Evolutionary conservation across 2,113 vertebrate species (phyloP).

Genomic region (Mormoops blainvillei): DNA sequence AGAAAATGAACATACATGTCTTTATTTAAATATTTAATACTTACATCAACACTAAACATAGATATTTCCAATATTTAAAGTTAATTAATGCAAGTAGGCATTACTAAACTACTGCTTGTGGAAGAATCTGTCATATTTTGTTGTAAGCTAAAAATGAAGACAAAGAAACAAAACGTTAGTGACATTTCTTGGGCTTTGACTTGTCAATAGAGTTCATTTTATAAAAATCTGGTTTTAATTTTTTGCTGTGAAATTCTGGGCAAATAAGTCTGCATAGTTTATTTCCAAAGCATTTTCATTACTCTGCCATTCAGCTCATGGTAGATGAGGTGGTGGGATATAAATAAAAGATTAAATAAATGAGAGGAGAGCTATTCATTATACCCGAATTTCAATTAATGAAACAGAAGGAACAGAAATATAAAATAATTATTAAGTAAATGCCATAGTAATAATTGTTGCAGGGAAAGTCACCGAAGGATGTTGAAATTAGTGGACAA

Average conservation of each 20-base stretch:
- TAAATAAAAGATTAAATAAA: background rate
- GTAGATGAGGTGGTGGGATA: background rate
- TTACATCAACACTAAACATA: background rate
- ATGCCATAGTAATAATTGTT: background rate
- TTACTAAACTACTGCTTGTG: background rate
- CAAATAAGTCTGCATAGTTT: background rate
- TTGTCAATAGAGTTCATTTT: background rate
- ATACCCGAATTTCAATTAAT: background rate
- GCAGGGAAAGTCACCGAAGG: background rate
- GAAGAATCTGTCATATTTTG: background rate
- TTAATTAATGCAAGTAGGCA: background rate
- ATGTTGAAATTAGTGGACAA: background rate
- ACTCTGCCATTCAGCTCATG: background rate
- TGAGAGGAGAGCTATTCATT: background rate
- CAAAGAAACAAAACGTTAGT: background rate
- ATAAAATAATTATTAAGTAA: background rate
- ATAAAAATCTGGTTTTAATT: background rate
- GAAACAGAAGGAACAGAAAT: background rate
- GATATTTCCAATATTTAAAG: background rate
- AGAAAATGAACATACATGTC: background rate
- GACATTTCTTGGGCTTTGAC: background rate
- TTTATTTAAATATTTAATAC: conserved; percentile 2
- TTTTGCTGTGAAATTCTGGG: background rate
- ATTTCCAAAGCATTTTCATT: background rate
- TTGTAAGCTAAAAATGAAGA: background rate